phyloP scores from a whole-genome alignment of 2,888 invertebrate species.

The Epirrita christyi region DNA sequence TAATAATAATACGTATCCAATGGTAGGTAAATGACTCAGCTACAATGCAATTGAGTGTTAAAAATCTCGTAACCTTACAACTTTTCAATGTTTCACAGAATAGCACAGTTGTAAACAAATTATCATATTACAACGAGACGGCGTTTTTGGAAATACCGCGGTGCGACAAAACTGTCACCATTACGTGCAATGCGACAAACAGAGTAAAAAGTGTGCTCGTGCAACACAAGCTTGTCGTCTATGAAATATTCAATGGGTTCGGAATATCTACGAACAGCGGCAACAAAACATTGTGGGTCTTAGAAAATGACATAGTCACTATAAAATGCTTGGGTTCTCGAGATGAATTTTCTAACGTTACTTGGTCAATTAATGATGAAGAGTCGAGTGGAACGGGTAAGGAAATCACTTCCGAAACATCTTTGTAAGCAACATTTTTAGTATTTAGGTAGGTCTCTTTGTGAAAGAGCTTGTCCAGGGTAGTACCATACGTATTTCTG shows the following conservation, averaged over 20 bases:
- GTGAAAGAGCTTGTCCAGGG: too few species aligned
- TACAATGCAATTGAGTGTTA: neutral
- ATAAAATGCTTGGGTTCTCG: conserved; percentile 66
- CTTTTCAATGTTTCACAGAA: conserved; percentile 11
- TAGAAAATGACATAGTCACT: conserved; percentile 53
- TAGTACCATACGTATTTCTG: too few species aligned
- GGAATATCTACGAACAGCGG: conserved; percentile 51
- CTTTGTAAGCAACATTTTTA: too few species aligned
- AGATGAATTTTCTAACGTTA: conserved; percentile 58
- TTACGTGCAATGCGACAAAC: conserved; percentile 50
- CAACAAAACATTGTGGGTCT: conserved; percentile 52
- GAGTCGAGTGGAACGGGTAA: conserved; percentile 45
- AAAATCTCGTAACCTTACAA: too few species aligned
- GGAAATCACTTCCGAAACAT: neutral
- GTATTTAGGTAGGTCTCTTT: too few species aligned
- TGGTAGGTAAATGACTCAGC: conserved; percentile 40
- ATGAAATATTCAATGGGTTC: conserved; percentile 66
- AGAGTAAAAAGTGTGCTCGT: neutral
- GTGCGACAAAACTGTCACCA: conserved; percentile 51
- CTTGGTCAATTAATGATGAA: conserved; percentile 54
- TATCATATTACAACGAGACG: conserved; percentile 48
- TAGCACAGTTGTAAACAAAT: conserved; percentile 17
- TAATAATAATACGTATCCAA: conserved; percentile 35
- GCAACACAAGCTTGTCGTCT: conserved; percentile 51
- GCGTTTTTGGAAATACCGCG: conserved; percentile 48